Percentiles rank a stretch among this genome's conserved stretches.
Evolutionary conservation across 2,113 vertebrate genomes (phyloP).

Genomic region (Clarias magur): DNA sequence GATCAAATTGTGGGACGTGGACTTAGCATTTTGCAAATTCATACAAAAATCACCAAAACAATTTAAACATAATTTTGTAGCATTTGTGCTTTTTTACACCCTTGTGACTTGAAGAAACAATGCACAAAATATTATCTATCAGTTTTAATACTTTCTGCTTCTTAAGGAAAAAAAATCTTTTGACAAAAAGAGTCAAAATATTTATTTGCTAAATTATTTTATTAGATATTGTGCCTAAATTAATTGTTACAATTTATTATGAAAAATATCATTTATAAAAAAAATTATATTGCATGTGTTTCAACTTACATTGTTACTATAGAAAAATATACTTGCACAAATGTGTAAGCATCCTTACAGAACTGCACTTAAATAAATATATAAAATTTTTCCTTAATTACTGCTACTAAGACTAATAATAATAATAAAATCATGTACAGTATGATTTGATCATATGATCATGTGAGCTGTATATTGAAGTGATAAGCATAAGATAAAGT

Average conservation of each 20-base stretch:
- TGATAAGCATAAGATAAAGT: neutral
- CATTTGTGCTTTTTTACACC: too few relatives aligned
- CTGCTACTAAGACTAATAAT: too few relatives aligned
- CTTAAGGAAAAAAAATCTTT: too few relatives aligned
- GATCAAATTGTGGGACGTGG: too few relatives aligned
- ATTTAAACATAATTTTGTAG: too few relatives aligned
- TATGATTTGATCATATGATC: neutral
- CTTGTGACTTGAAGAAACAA: too few relatives aligned
- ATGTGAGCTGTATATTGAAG: neutral
- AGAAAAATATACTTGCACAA: neutral
- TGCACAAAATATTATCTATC: too few relatives aligned
- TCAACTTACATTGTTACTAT: neutral
- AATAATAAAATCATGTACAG: neutral
- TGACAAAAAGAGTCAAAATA: neutral
- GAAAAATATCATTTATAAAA: too few relatives aligned
- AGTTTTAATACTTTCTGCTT: too few relatives aligned
- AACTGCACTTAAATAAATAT: neutral
- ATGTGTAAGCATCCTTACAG: neutral
- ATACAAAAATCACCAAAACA: too few relatives aligned
- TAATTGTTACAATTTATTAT: neutral
- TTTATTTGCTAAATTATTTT: neutral
- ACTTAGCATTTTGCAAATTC: too few relatives aligned
- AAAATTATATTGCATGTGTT: neutral
- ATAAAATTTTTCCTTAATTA: neutral
- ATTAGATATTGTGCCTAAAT: neutral